Conservation (phyloP, 2,888 invertebrate species). For the Colletes collaris region DNA sequence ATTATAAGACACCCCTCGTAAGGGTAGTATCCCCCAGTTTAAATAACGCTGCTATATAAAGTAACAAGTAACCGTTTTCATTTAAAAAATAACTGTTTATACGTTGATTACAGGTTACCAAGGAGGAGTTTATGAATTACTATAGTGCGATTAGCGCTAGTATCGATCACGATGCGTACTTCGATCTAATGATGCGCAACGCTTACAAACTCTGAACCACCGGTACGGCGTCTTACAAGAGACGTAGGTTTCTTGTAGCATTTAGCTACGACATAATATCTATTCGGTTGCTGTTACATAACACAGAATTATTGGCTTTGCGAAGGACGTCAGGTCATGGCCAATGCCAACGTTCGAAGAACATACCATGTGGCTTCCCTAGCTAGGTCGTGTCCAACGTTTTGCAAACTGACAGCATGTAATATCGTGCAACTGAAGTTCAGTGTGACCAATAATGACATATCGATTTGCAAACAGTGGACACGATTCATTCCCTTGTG, state of each 20-base stretch:
- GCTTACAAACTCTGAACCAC: constrained; percentile 92
- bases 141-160: constrained; percentile 97
- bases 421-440: not conserved
- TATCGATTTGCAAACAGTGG: not conserved
- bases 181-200: constrained; percentile 97
- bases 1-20: no score
- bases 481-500: not conserved
- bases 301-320: constrained; percentile 2
- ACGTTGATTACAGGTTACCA: constrained; percentile 89
- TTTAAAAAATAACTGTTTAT: not conserved
- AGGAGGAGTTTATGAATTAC: constrained; percentile 97
- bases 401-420: not conserved
- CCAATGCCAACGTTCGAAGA: constrained; percentile 11
- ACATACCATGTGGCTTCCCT: not conserved
- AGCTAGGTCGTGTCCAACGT: not conserved
- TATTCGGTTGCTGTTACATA: no score
- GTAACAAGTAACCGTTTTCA: not conserved
- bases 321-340: constrained; percentile 5
- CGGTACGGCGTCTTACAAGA: not conserved
- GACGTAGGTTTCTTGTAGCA: not conserved
- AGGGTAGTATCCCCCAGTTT: no score
- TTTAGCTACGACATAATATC: not conserved
- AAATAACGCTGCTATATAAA: not conserved
- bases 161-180: constrained; percentile 96
- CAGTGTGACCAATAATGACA: not conserved